Evolutionary conservation across 2,797 vertebrate genomes (phyloP), one percentile per base, ranked within the genome.

Genomic region (Adrianichthys oophorus): DNA sequence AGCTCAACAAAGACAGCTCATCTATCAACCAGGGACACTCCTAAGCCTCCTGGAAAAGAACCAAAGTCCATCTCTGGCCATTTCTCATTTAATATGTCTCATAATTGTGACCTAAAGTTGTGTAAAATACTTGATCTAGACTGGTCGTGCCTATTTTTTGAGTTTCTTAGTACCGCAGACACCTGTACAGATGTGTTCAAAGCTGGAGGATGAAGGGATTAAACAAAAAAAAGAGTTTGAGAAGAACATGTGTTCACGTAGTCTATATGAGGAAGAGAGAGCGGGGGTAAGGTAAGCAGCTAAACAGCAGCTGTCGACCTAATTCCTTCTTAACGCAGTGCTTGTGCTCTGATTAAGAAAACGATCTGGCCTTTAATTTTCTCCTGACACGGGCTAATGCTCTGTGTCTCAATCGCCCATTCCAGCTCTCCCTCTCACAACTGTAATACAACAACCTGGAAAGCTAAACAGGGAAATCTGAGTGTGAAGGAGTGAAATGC

Each of bases 281-380:
- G 79, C 24, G 29, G 53, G 73, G 65, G 77, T 73, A 80, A 87
- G 79, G 85, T 83, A 87, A 78, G 81, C 72, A 70, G 81, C 85
- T 78, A 88, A 91, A 88, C 87, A 94, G 94, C 95, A 97, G 95
- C 95, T 97, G 95, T 96, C 93, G 92, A 93, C 93, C 93, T 97
- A 95, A 96, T 96, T 97, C 94, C 94, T 88, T 83, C 92, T 91
- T 93, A 95, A 94, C 93, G 91, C 93, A 91, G 92, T 90, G 95
- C 94, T 97, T 95, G 94, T 96, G 95, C 94, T 95, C 95, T 95
- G 95, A 96, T 97, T 97, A 97, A 95, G 94, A 94, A 94, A 94
- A 94, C 93, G 94, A 95, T 95, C 94, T 93, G 94, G 93, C 93
- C 93, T 95, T 94, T 94, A 95, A 94, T 95, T 97, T 96, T 92